These are phyloP conservation scores for Salarias fasciatus DNA, from an alignment of 2,797 vertebrate genomes.

Conservation along the genomic window DNA sequence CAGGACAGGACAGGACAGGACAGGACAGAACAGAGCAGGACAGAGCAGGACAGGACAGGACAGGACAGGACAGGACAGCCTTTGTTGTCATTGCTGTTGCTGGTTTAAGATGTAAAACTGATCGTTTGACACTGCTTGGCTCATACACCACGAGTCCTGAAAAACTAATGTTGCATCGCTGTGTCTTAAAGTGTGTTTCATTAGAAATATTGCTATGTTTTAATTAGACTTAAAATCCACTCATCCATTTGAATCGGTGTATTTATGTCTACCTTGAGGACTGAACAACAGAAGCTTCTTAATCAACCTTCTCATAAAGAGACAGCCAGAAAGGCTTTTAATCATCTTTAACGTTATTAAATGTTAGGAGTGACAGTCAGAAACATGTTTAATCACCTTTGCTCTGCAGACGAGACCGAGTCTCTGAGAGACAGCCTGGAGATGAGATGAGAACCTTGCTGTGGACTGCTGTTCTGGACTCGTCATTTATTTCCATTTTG, in stretches of 20 bases:
- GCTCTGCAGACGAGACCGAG: slow-evolving; percentile 15
- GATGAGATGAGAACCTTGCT: slow-evolving; percentile 23
- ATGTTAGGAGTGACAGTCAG: slow-evolving; percentile 20
- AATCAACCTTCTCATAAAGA: slow-evolving; percentile 26
- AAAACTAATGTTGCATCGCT: no score
- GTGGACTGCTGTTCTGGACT: no score
- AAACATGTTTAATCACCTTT: slow-evolving; percentile 35
- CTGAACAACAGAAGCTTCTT: slow-evolving; percentile 6
- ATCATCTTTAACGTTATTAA: slow-evolving; percentile 27
- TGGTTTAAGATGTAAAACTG: no score
- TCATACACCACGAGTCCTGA: no score
- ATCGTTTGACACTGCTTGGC: no score
- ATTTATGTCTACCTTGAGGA: slow-evolving; percentile 4
- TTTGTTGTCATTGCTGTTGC: no score
- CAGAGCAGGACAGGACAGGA: no score
- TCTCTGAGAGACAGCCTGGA: slow-evolving; percentile 7
- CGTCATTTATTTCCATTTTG: no score
- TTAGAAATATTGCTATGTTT: not conserved
- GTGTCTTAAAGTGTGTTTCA: no score
- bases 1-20: no score
- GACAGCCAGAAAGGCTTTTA: slow-evolving; percentile 23
- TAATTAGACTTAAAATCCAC: not conserved
- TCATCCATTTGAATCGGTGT: not conserved
- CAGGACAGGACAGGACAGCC: no score
- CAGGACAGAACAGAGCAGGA: no score